Base-by-base conservation (phyloP, 2,888 invertebrate genomes). In the Dryocosmus kuriphilus region DNA sequence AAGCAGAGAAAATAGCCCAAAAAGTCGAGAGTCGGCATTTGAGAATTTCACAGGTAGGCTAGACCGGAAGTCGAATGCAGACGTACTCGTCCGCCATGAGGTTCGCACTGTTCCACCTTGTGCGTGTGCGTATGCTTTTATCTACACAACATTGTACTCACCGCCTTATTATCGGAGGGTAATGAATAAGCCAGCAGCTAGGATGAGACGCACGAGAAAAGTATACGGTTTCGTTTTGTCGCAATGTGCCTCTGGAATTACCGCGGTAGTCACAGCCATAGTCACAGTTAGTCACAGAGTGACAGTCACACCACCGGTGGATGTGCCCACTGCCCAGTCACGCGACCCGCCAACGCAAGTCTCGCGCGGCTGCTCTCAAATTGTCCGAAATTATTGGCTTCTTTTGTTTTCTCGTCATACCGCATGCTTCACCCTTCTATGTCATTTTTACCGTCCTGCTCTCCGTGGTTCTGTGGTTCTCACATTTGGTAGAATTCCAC, bases 321-420 rank as follows among this genome's bases (percentile, higher is more conserved):
- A 81, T 81, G 82, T 79, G 82, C 81, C 83, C 82, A 81, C 81
- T 79, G 79, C 81, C 83, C 82, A 81, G 83, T 83, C 83, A 83
- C 82, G 83, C 82, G 82, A 81, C 80, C 83, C 79, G 77, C 77
- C 83, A 79, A 71, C 87, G 82, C 81, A 87, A 82, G 91, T 90
- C 86, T 90, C 90, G 90, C 89, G 88, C 89, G 87, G 89, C 90
- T 91, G 91, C 90, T 80, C 86, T 85, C 89, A 91, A 91, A 91
- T 91, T 91, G 89, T 89, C 86, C 88, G 86, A 91, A 91, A 91
- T 91, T 91, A 91, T 90, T 90, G 90, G 90, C 88, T 89, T 90
- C 90, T 90, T 90, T 91, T 91, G 91, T 91, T 90, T 90, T 89
- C 88, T 85, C 89, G 90, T 91, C 91, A 89, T 90, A 90, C 87